phyloP scores from a whole-genome alignment of 2,113 vertebrate species.

The Arenaria interpres region DNA sequence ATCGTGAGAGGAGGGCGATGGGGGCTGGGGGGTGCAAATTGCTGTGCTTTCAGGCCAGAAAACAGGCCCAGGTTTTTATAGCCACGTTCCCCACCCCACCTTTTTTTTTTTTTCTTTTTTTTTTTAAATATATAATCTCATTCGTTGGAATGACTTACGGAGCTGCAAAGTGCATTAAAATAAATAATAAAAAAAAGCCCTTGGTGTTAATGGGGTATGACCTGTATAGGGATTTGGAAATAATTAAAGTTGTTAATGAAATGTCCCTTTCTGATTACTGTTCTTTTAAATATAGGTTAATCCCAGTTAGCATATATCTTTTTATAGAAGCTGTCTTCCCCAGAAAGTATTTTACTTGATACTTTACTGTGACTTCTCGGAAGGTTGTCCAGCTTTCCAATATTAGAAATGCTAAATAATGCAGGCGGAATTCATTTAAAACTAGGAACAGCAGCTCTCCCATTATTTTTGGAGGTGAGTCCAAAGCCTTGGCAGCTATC shows the following conservation, averaged over 20 bases:
- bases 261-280: slow-evolving; percentile 57
- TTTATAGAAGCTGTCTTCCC: slow-evolving; percentile 48
- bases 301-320: slow-evolving; percentile 46
- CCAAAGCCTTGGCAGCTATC: not conserved
- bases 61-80: not conserved
- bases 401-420: slow-evolving; percentile 28
- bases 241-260: slow-evolving; percentile 74
- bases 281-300: slow-evolving; percentile 71
- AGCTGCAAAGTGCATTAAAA: slow-evolving; percentile 45
- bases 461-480: slow-evolving; percentile 16
- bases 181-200: not conserved
- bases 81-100: accelerated
- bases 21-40: not conserved
- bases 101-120: not conserved
- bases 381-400: slow-evolving; percentile 1
- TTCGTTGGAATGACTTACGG: slow-evolving; percentile 5
- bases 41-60: not conserved
- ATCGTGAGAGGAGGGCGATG: not conserved
- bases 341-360: not conserved
- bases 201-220: slow-evolving; percentile 64
- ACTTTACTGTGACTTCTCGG: not conserved
- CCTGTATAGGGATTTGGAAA: slow-evolving; percentile 75
- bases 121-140: not conserved
- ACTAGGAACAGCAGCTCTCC: not conserved
- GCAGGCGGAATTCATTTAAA: slow-evolving; percentile 1